Evolutionary conservation across 64 coral and sea anemone genomes (phyloP), one percentile per base, ranked within the genome.

Genomic region (Orbicella faveolata): DNA sequence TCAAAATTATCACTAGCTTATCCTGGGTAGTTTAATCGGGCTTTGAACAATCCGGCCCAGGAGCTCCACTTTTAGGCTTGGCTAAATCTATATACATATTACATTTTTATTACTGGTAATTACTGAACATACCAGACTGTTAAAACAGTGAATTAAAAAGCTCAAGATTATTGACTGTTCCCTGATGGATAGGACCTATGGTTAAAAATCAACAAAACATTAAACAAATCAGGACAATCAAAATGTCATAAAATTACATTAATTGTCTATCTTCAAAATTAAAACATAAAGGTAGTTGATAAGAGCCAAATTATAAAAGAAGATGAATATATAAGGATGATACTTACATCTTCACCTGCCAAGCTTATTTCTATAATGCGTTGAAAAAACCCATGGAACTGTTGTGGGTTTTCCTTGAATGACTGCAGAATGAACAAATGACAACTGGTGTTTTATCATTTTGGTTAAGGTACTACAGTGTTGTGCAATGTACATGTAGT

Each of bases 91-190:
- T 39, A 39, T 39, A 39, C 4, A 39, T 39, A 39, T 39, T 39
- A 39, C 1, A 39, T 39, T 39, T 39, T 39, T 39, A 39, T 39
- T 39, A 39, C 1, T 39, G n/a, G n/a, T n/a, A n/a, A n/a, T 48
- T 48, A 2, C 41, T 48, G 12, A 59, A 98, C 93, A 84, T 66
- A 99, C 97, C 94, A 99, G 76, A 86, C 97, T 99, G 78, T 95
- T 99, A 19, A 99, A 99, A 69, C 93, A 96, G 67, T 99, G 97
- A n/a, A 99, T 96, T 26, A 99, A 79, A 77, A 99, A 99, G 9
- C 78, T 82, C 64, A 99, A 61, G 19, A 99, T 25, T 20, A 87
- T 84, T 23, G 94, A 90, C 61, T 99, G 91, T 87, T 99, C 97
- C 65, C 76, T 92, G 77, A 99, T 73, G 17, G 91, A 91, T 35